Base-by-base conservation (phyloP, 1,140 invertebrate genomes). In the Coelopa frigida region DNA sequence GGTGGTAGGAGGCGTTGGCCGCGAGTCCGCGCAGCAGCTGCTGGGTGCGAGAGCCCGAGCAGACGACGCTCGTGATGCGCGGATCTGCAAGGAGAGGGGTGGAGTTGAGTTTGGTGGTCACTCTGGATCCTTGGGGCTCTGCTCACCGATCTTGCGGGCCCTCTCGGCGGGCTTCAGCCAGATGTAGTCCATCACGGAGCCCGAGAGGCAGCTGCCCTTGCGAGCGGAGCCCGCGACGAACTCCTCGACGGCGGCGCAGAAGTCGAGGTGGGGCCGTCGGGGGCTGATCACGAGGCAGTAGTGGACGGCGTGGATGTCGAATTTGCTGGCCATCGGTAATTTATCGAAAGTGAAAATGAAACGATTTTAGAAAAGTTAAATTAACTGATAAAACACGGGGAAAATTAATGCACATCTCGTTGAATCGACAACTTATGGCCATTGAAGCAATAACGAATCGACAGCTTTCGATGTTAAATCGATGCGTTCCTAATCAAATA, bases 251-350 rank as follows among this genome's bases (percentile, higher is more conserved):
- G 65, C 61, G 40, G 57, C 51, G 18, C 66, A 69, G 41, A 69
- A 68, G 41, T 54, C 57, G 24, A 54, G 54, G 18, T 51, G 43
- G 4, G 44, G 22, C 8, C 29, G 10, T 51, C 24, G 2, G 37
- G 52, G 42, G n/a, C 56, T 60, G 3, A 69, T 49, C 3, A 68
- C 58, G 44, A 69, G 32, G 12, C 66, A 69, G 44, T 69, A 69
- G 45, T 68, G 62, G 51, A 69, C 57, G 8, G 59, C 65, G 47
- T 68, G 56, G 17, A 53, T 62, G 40, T 69, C 66, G 7, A 65
- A 55, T 53, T 69, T 69, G 27, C 54, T 55, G 31, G n/a, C n/a
- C n/a, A n/a, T n/a, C n/a, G 4, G 12, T 20, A n/a, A 17, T 22
- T 38, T 5, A 18, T 14, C 24, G 32, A 8, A 35, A 33, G 5